phyloP scores from a whole-genome alignment of 2,113 vertebrate genomes.

The Petaurus breviceps region DNA sequence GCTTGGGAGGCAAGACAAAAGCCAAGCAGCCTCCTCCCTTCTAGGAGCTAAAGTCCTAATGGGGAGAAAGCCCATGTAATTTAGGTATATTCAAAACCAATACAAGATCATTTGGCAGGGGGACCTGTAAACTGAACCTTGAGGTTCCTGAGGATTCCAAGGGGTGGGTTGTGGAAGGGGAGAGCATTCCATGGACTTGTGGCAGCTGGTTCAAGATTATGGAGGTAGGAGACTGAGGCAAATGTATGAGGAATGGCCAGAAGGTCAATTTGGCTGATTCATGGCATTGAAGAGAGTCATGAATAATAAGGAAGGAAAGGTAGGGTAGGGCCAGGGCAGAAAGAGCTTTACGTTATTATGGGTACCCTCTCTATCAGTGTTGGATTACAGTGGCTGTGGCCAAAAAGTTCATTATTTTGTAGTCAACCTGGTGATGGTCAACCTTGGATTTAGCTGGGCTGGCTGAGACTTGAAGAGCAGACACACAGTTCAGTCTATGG shows the following conservation, averaged over 20 bases:
- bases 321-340: not conserved
- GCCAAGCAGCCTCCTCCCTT: not conserved
- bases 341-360: not conserved
- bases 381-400: not conserved
- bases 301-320: not conserved
- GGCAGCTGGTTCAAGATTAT: not conserved
- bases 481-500: not conserved
- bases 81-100: not conserved
- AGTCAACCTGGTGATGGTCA: not conserved
- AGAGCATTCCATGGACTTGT: not conserved
- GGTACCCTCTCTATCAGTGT: not conserved
- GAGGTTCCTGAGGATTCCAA: not conserved
- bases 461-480: not conserved
- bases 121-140: not conserved
- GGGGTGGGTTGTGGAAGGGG: not conserved
- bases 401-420: not conserved
- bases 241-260: not conserved
- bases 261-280: not conserved
- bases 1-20: not conserved
- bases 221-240: not conserved
- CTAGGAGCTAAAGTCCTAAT: not conserved
- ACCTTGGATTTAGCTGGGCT: not conserved
- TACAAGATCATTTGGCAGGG: not conserved
- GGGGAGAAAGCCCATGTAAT: not conserved
- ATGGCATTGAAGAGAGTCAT: not conserved